These are phyloP conservation scores for Scomber scombrus DNA, from an alignment of 2,113 vertebrate genomes.

Conservation along the genomic window DNA sequence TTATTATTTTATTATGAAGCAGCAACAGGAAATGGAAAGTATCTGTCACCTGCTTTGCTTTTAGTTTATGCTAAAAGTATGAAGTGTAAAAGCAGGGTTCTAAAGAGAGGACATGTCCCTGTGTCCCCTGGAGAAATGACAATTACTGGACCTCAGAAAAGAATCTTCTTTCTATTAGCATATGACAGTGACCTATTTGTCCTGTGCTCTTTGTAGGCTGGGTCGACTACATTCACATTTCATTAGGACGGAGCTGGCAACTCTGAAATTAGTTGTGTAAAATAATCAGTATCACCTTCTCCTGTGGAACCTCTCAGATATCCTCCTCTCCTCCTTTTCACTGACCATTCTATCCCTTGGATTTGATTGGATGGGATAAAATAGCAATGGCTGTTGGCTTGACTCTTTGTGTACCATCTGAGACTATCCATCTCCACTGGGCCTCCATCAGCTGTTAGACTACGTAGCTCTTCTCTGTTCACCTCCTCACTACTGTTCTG, in stretches of 20 bases:
- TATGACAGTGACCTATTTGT: slow-evolving; percentile 11
- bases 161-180: background rate
- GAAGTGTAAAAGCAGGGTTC: background rate
- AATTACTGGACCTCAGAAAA: background rate
- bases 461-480: background rate
- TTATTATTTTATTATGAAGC: too few relatives aligned
- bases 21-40: too few relatives aligned
- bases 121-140: background rate
- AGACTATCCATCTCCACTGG: background rate
- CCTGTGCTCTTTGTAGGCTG: background rate
- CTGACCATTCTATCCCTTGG: background rate
- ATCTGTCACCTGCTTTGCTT: too few relatives aligned
- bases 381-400: background rate
- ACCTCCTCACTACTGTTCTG: background rate
- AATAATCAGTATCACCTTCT: background rate
- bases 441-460: slow-evolving; percentile 8
- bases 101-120: background rate
- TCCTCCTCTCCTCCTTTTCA: background rate
- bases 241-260: background rate
- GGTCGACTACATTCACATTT: slow-evolving; percentile 1
- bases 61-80: too few relatives aligned
- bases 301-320: background rate
- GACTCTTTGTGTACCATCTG: background rate
- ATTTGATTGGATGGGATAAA: background rate
- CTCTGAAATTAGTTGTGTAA: background rate